phyloP scores from a whole-genome alignment of 64 coral and sea anemone species.

The Catalaphyllia jardinei region DNA sequence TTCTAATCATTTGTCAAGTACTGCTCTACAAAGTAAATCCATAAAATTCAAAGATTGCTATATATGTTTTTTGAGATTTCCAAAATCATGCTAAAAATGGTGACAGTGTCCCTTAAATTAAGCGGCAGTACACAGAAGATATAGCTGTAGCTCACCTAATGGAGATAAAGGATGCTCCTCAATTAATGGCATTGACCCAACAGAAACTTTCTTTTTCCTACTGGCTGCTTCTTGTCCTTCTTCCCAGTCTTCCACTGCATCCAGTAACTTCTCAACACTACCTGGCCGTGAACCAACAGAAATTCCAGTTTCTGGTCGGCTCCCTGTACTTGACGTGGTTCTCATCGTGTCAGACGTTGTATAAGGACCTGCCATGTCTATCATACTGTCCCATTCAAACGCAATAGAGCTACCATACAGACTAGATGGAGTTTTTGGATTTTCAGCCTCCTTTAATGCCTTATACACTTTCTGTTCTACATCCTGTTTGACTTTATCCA shows the following conservation, averaged over 20 bases:
- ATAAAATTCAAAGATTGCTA: no score
- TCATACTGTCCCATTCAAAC: constrained; percentile 75
- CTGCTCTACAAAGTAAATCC: no score
- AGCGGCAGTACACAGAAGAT: background rate
- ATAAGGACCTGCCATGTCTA: constrained; percentile 60
- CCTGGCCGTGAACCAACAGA: constrained; percentile 51
- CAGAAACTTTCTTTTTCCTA: constrained; percentile 17
- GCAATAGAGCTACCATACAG: constrained; percentile 29
- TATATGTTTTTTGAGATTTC: no score
- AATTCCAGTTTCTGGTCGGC: constrained; percentile 35
- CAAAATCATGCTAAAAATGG: no score
- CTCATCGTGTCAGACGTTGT: constrained; percentile 67
- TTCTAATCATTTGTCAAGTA: no score
- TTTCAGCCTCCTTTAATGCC: constrained; percentile 73
- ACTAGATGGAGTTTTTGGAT: constrained; percentile 52
- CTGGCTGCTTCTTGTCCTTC: constrained; percentile 35
- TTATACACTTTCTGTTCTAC: constrained; percentile 90
- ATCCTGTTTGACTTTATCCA: constrained; percentile 79
- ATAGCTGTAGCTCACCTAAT: constrained; percentile 46
- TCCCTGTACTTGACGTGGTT: constrained; percentile 72
- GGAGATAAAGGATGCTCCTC: constrained; percentile 26
- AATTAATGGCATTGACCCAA: constrained; percentile 49
- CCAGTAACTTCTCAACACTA: constrained; percentile 83
- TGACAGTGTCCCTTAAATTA: no score
- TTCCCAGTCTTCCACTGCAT: constrained; percentile 79